Evolutionary conservation across 2,113 vertebrate species (phyloP), one percentile per base, ranked within the genome.

Genomic region (Corythoichthys haematopterus): DNA sequence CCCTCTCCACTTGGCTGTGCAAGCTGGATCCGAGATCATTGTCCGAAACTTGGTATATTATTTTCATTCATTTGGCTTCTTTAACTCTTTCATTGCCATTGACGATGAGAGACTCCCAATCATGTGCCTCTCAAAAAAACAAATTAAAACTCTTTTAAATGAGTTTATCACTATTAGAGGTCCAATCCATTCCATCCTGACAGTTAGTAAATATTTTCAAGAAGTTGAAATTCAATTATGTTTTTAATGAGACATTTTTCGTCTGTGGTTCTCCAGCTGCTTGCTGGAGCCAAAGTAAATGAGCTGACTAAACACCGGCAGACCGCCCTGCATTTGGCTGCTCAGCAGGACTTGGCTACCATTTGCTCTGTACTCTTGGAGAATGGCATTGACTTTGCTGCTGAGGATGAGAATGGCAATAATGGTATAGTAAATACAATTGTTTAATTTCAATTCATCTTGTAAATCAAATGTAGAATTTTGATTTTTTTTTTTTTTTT

Each of bases 231-330:
- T 5, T 14, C 7, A 2, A 56, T 15, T 4, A 6, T 70, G 13
- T 69, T 46, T 67, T 65, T 70, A 46, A 62, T 2, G 2, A n/a
- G 45, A 38, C 59, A 28, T 61, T 46, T 62, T 46, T 14, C 55
- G 3, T 3, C 20, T 33, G n/a, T 46, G 43, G 28, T 60, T 70
- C 61, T 75, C 57, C 81, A 99, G 97, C 91, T 99, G 81, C 93
- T 98, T 67, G 97, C 97, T 51, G 97, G 96, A 67, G 97, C 97
- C 88, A 96, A 93, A 85, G 95, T 99, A 72, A 98, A 97, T 6
- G 97, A 98, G 81, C 80, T 99, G 85, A 99, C 96, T 36, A 99
- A 99, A 89, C 97, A 99, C 79, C 92, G 97, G 3, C 97, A 99
- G 91, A 99, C 96, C 0, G 96, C 95, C 9, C 93, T 99, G 50